These are phyloP conservation scores for Lepidurus packardi DNA, from an alignment of 1,140 invertebrate species.

Conservation along the genomic window DNA sequence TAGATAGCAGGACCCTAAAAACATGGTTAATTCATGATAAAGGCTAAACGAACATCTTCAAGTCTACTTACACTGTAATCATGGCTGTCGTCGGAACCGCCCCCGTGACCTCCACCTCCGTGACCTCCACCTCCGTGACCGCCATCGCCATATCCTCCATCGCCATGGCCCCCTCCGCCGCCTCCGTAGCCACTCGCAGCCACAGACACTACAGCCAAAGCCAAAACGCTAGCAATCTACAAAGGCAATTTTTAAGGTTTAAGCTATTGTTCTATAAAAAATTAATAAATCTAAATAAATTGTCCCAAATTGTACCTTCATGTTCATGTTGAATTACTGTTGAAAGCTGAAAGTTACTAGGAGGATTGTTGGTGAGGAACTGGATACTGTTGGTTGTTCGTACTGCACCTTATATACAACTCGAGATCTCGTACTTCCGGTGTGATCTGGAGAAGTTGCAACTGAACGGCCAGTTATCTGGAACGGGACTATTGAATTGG, in stretches of 20 bases:
- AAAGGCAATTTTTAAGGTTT: not conserved
- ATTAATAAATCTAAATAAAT: not conserved
- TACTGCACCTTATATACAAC: not conserved
- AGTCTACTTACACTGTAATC: too few species aligned
- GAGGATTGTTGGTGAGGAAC: not conserved
- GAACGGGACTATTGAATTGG: too few species aligned
- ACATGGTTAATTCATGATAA: too few species aligned
- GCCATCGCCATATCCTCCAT: not conserved
- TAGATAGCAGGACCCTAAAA: conserved; percentile 27
- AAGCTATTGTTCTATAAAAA: not conserved
- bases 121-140: too few species aligned
- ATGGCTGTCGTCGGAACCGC: too few species aligned
- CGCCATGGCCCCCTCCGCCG: not conserved
- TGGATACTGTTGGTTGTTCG: not conserved
- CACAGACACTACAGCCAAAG: not conserved
- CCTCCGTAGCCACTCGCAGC: not conserved
- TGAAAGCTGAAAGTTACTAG: not conserved
- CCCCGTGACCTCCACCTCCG: too few species aligned
- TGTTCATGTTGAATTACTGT: not conserved
- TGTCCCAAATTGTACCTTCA: not conserved
- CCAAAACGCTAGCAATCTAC: not conserved
- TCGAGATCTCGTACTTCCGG: not conserved
- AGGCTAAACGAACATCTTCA: too few species aligned
- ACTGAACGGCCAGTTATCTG: not conserved
- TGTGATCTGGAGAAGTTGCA: not conserved